Evolutionary conservation across 2,113 vertebrate genomes (phyloP), one percentile per base, ranked within the genome.

Genomic region (Takifugu flavidus): DNA sequence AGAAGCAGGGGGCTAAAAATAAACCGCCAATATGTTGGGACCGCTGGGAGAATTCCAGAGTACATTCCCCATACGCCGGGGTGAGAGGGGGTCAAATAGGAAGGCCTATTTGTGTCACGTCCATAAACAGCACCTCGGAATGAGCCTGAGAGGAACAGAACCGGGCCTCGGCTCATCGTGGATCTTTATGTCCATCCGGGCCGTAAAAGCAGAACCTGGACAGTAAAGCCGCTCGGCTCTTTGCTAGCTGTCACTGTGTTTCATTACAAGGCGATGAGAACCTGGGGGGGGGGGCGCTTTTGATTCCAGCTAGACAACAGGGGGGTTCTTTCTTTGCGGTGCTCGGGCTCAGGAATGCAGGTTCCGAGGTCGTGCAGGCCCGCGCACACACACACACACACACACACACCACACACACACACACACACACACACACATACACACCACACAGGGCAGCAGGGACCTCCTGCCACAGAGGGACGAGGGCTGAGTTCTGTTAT

Each of bases 21-120:
- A 90, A 86, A 74, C 78, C 78, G 47, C 61, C 62, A 84, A 84
- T 82, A 91, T 91, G 87, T 72, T 57, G 65, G 84, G 88, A 83
- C 78, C 67, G 77, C 55, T 5, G 62, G 7, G 64, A 74, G 76
- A 82, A 91, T 87, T 89, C 85, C 82, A 79, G 83, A 88, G 85
- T 86, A 80, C 80, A 86, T 90, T 88, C 87, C 79, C 58, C 73
- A 61, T 65, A 77, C 60, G 61, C 53, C 34, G 62, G 76, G 84
- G 82, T 49, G 73, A 63, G 64, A 43, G 61, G 71, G 75, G 74
- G 82, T 75, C 70, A 85, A 56, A 83, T 31, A 63, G 64, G 67
- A 67, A 65, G 75, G 67, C 43, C 68, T 90, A 87, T 91, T 88
- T 88, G 68, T 68, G 84, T 78, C 56, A 25, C 56, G 13, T 67